Evolutionary conservation across 2,113 vertebrate species (phyloP), one percentile per base, ranked within the genome.

Genomic region (Pterocles gutturalis): DNA sequence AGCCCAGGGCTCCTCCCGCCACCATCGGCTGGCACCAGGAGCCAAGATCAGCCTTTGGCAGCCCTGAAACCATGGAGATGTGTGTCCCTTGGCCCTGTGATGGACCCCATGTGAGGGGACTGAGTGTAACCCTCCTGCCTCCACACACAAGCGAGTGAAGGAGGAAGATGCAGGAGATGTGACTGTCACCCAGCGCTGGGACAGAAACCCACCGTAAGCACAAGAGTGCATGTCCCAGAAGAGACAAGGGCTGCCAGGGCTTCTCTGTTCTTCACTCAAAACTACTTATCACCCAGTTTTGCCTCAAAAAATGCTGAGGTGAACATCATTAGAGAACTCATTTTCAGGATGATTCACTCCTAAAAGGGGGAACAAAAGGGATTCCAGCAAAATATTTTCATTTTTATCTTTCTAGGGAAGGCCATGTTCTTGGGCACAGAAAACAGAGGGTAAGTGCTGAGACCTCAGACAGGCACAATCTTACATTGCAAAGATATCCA

Each of bases 391-490:
- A 92, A 45, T n/a, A 54, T 62, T 71, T 75, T 69, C 18, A 3
- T 91, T 95, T 92, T 87, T 75, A 89, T 87, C 87, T 82, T 79
- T 84, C 73, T 62, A 73, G 45, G 34, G 62, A 88, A 73, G 28
- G 31, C n/a, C 67, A 16, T 70, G 81, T 76, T 95, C 83, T 81
- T 31, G 36, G 77, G 38, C 28, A 87, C 20, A 78, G 80, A 87
- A 83, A 60, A 69, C 43, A 92, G 75, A 87, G 17, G 4, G 22
- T 29, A 71, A 93, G 65, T 16, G 49, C 51, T 64, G 49, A 82
- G 80, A 65, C 31, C 61, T 83, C 73, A 57, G 73, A 86, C 55
- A 84, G 26, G n/a, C 69, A 49, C 46, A 53, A 51, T 53, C 34
- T 33, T 21, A 58, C 65, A 73, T 29, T 84, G 48, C 70, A 81